Conservation (phyloP, 2,113 vertebrate genomes). For the Protobothrops flavoviridis region DNA sequence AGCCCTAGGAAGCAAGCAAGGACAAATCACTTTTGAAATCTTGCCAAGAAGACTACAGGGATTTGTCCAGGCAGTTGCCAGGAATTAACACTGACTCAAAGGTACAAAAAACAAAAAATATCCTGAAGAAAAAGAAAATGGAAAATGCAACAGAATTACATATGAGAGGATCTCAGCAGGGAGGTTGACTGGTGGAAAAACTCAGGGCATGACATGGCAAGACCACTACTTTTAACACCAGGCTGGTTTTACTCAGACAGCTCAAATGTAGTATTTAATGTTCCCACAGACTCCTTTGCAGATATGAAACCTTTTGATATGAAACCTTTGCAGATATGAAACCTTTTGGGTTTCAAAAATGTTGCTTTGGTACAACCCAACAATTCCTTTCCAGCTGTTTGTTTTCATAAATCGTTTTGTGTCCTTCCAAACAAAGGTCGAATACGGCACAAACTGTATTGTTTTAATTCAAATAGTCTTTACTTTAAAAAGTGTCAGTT, state of each 20-base stretch:
- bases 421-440: constrained; percentile 16
- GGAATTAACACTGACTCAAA: background rate
- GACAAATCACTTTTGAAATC: background rate
- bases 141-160: background rate
- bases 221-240: background rate
- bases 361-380: background rate
- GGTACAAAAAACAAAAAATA: background rate
- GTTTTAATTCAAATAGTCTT: constrained; percentile 58
- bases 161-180: background rate
- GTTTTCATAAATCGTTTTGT: background rate
- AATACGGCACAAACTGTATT: constrained; percentile 42
- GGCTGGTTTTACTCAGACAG: background rate
- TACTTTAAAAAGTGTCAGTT: constrained; percentile 29
- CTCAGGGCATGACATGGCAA: background rate
- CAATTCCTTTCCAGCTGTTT: background rate
- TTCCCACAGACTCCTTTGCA: background rate
- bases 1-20: background rate
- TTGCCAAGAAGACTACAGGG: background rate
- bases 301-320: too few relatives aligned
- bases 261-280: background rate
- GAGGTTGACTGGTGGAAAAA: background rate
- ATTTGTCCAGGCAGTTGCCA: background rate
- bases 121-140: background rate
- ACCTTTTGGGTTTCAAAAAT: background rate
- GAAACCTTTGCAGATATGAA: background rate